Base-by-base conservation (phyloP, 2,113 vertebrate genomes). In the Bothrops jararaca region DNA sequence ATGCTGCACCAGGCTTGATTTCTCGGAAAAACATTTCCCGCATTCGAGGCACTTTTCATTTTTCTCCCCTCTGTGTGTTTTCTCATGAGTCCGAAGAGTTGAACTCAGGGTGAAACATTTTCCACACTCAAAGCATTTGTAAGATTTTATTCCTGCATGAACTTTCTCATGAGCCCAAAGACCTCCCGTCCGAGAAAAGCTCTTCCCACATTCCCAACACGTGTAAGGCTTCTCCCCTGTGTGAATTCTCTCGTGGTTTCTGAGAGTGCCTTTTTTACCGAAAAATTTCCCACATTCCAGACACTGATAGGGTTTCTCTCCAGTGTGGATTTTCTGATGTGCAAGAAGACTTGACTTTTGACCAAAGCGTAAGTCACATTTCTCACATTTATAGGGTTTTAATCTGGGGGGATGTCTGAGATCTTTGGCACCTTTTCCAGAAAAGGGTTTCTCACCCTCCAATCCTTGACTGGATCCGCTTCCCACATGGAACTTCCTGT, bases 241-340 rank as follows among this genome's bases (percentile, higher is more conserved):
- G 39, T 86, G 85, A 10, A 86, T 24, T 6, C 1, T 86, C 42
- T 86, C 11, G 2, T 86, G 85, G 4, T 1, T 12, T 45, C 22
- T 10, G 4, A 86, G 85, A 1, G 0, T 1, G 23, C 0, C 3
- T 29, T 11, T 60, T 18, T 24, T 3, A 10, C 10, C 3, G 23
- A 45, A 23, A 48, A 23, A 48, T 4, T 48, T 86, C 39, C 85
- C 42, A 5, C 42, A 45, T 24, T 86, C 42, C 85, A 24, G 12
- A 23, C 39, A 86, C 1, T 48, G 42, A n/a, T 23, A 24, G 11
- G 42, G 39, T 86, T 86, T 86, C 23, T 74, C 89, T 48, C 39
- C 85, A 7, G 39, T 48, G 42, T 86, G 42, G 22, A 12, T 48
- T 22, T 45, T 42, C 22, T 86, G 23, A 26, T 86, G 42, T 23